Evolutionary conservation across 2,113 vertebrate species (phyloP).

Genomic region (Pterophyllum scalare): DNA sequence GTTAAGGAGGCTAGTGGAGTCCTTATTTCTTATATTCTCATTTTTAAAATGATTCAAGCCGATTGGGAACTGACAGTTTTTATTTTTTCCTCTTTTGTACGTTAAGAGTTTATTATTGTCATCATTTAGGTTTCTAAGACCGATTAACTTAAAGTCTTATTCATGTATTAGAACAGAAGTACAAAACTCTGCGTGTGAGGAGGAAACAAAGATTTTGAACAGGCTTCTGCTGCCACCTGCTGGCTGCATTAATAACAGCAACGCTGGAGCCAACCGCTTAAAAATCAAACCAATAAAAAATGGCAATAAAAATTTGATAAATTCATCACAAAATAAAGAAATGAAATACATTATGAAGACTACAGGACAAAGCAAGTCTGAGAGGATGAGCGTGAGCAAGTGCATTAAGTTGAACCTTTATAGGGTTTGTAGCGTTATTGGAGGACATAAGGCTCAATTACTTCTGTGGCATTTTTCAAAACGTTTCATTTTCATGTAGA

Average conservation of each 20-base stretch:
- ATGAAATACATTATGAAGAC: too few species aligned
- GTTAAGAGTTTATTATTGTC: not conserved
- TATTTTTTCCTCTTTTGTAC: not conserved
- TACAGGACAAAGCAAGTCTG: too few species aligned
- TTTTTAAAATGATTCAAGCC: not conserved
- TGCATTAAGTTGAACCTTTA: too few species aligned
- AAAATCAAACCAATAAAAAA: not conserved
- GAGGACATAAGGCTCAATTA: too few species aligned
- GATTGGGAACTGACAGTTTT: not conserved
- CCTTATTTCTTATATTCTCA: too few species aligned
- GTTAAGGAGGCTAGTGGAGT: too few species aligned
- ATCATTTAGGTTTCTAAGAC: not conserved
- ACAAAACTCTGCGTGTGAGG: not conserved
- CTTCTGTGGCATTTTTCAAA: too few species aligned
- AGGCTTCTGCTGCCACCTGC: slow-evolving; percentile 68
- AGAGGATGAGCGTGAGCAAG: too few species aligned
- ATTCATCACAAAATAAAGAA: not conserved
- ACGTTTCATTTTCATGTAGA: too few species aligned
- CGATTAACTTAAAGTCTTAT: not conserved
- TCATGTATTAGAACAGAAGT: not conserved
- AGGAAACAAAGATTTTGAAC: not conserved
- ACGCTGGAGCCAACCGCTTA: not conserved
- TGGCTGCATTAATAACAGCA: slow-evolving; percentile 14
- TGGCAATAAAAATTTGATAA: not conserved
- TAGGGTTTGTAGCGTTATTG: too few species aligned